phyloP scores from a whole-genome alignment of 2,797 vertebrate genomes.

The Enteromius argenteus region DNA sequence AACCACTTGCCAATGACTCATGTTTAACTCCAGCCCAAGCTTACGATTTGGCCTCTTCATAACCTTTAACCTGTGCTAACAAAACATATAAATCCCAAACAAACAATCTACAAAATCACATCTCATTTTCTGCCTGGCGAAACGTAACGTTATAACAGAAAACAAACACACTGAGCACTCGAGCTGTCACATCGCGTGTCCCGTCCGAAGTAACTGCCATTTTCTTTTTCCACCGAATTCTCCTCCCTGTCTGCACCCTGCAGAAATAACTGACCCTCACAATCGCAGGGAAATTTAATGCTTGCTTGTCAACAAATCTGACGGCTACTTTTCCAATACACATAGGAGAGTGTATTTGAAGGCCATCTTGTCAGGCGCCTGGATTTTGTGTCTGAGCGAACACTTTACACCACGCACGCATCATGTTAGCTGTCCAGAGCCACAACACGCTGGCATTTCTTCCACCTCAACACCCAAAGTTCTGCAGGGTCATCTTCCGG shows the following conservation, averaged over 20 bases:
- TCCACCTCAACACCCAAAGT: slow-evolving; percentile 88
- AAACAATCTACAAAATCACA: slow-evolving; percentile 43
- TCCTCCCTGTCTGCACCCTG: slow-evolving; percentile 14
- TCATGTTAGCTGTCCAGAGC: slow-evolving; percentile 58
- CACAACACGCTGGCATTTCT: slow-evolving; percentile 81
- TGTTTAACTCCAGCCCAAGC: not conserved
- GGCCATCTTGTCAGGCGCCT: not conserved
- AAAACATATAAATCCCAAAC: slow-evolving; percentile 30
- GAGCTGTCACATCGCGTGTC: slow-evolving; percentile 44
- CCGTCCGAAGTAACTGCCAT: slow-evolving; percentile 11
- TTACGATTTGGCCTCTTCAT: slow-evolving; percentile 15
- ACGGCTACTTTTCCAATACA: slow-evolving; percentile 29
- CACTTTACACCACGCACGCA: not conserved
- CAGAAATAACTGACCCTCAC: slow-evolving; percentile 11
- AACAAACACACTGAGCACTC: slow-evolving; percentile 15
- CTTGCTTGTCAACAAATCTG: slow-evolving; percentile 14
- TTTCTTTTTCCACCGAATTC: slow-evolving; percentile 25
- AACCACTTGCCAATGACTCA: slow-evolving; percentile 18
- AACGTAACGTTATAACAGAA: slow-evolving; percentile 6
- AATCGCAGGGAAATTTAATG: slow-evolving; percentile 13
- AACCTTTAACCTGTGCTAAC: slow-evolving; percentile 28
- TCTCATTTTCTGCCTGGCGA: slow-evolving; percentile 27
- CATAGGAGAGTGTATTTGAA: slow-evolving; percentile 73
- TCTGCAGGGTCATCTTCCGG: slow-evolving; percentile 80
- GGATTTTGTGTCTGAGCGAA: slow-evolving; percentile 57